Evolutionary conservation across 2,888 invertebrate species (phyloP).

Genomic region (Calephelis perditalis): DNA sequence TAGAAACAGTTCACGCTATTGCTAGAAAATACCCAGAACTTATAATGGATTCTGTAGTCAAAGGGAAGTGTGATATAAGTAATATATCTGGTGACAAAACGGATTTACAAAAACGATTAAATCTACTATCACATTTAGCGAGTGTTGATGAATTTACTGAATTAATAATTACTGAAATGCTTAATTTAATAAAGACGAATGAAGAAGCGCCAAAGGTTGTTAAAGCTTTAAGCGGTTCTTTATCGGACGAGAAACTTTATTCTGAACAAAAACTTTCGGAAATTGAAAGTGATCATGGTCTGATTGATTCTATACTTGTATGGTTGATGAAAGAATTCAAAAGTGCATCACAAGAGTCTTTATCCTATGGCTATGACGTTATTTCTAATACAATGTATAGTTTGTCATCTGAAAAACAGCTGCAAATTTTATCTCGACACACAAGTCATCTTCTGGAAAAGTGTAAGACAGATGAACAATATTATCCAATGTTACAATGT

Average conservation of each 20-base stretch:
- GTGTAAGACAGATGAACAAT: conserved; percentile 43
- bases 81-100: conserved; percentile 47
- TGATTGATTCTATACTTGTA: conserved; percentile 54
- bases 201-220: conserved; percentile 50
- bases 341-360: conserved; percentile 35
- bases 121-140: conserved; percentile 63
- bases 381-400: conserved; percentile 56
- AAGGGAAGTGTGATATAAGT: conserved; percentile 60
- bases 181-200: conserved; percentile 47
- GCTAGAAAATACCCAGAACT: conserved; percentile 69
- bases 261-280: conserved; percentile 51
- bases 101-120: conserved; percentile 55
- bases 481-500: conserved; percentile 68
- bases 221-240: conserved; percentile 49
- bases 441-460: conserved; percentile 43
- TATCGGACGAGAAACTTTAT: conserved; percentile 54
- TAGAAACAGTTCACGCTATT: conserved; percentile 72
- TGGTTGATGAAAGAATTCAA: conserved; percentile 56
- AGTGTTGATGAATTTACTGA: conserved; percentile 69
- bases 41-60: conserved; percentile 72
- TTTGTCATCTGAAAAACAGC: conserved; percentile 52
- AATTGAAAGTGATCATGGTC: conserved; percentile 64
- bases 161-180: conserved; percentile 62
- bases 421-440: conserved; percentile 43
- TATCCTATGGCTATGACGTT: conserved; percentile 50